A percentile compares a stretch with the other conserved stretches of the same genome.
These are phyloP conservation scores for Betta splendens DNA, from an alignment of 2,797 vertebrate genomes.

Conservation along the genomic window DNA sequence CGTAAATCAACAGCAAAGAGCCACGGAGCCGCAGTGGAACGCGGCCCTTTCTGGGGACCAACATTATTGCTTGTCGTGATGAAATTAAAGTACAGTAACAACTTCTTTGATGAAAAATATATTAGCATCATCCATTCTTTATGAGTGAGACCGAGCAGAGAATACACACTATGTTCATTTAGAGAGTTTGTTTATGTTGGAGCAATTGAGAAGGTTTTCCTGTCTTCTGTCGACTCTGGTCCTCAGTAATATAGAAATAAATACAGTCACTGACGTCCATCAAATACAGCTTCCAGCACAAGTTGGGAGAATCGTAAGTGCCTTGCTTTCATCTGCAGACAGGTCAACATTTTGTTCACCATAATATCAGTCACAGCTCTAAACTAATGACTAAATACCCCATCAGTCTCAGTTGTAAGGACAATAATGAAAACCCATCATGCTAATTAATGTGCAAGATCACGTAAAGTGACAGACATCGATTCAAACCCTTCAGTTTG, in stretches of 20 bases:
- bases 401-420: not conserved
- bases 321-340: not conserved
- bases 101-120: constrained; percentile 64
- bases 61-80: constrained; percentile 43
- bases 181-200: constrained; percentile 36
- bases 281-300: not conserved
- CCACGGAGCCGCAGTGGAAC: constrained; percentile 22
- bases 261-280: not conserved
- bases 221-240: not conserved
- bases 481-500: too few species aligned
- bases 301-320: not conserved
- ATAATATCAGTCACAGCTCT: not conserved
- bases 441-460: not conserved
- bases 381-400: not conserved
- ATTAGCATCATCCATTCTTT: constrained; percentile 65
- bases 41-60: constrained; percentile 7
- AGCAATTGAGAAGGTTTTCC: constrained; percentile 11
- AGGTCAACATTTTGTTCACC: not conserved
- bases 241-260: not conserved
- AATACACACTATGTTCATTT: constrained; percentile 22
- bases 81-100: constrained; percentile 54
- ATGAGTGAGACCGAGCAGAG: constrained; percentile 53
- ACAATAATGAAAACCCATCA: not conserved
- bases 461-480: too few species aligned
- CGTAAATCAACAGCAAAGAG: too few species aligned